Percentiles rank a stretch among this genome's conserved stretches.
phyloP scores from a whole-genome alignment of 2,797 vertebrate species.

The Garrulus glandarius region DNA sequence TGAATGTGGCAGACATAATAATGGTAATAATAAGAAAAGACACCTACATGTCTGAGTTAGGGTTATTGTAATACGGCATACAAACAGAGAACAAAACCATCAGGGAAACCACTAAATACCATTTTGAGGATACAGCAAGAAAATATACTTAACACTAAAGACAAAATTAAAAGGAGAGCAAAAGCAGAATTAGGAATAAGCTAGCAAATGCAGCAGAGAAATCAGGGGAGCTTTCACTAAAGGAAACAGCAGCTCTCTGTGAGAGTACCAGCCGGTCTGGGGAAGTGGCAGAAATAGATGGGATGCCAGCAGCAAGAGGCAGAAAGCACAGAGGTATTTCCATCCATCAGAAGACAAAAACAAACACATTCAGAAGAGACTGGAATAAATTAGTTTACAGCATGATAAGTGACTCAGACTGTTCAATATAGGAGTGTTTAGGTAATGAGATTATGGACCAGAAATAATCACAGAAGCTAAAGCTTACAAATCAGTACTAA shows the following conservation, averaged over 20 bases:
- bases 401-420: slow-evolving; percentile 10
- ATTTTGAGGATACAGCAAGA: background rate
- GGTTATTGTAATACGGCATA: background rate
- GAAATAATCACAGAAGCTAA: slow-evolving; percentile 6
- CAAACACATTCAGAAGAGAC: background rate
- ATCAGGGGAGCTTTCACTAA: background rate
- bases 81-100: background rate
- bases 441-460: slow-evolving; percentile 18
- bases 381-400: background rate
- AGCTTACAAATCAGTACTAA: slow-evolving; percentile 3
- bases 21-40: slow-evolving; percentile 36
- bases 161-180: background rate
- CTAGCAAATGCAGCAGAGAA: background rate
- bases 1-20: slow-evolving; percentile 30
- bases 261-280: background rate
- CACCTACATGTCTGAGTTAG: slow-evolving; percentile 12
- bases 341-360: background rate
- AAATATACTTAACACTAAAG: background rate
- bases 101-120: slow-evolving; percentile 24
- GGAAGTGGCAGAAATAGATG: background rate
- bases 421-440: slow-evolving; percentile 8
- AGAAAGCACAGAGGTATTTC: background rate
- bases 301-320: background rate
- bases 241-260: background rate
- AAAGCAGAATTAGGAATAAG: background rate